Evolutionary conservation across 2,888 invertebrate species (phyloP).

Genomic region (Acanthosoma haemorrhoidale): DNA sequence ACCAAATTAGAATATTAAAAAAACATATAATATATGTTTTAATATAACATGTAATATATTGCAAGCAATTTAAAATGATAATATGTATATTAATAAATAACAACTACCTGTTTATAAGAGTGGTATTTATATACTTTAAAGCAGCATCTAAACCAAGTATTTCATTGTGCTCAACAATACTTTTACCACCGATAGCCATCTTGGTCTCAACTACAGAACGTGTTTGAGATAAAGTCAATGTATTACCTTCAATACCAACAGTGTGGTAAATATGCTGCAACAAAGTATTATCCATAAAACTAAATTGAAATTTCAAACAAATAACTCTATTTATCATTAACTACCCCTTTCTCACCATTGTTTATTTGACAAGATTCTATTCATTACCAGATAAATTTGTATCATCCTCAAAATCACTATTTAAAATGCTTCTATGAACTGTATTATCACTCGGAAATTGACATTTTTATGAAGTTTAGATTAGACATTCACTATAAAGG

Average conservation of each 20-base stretch:
- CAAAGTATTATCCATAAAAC: neutral
- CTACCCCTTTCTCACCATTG: neutral
- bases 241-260: conserved; percentile 95
- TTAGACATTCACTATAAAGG: too few species aligned
- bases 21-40: too few species aligned
- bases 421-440: too few species aligned
- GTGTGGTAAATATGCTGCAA: conserved; percentile 86
- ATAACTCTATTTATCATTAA: neutral
- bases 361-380: neutral
- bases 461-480: too few species aligned
- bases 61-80: too few species aligned
- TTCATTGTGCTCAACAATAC: conserved; percentile 94
- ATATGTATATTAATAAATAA: conserved; percentile 31
- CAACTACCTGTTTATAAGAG: conserved; percentile 59
- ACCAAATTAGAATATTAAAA: too few species aligned
- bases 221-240: conserved; percentile 88
- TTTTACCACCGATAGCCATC: conserved; percentile 80
- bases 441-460: too few species aligned
- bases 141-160: conserved; percentile 91
- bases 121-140: conserved; percentile 85
- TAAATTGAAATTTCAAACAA: neutral
- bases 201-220: conserved; percentile 86
- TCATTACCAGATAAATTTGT: neutral
- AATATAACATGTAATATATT: too few species aligned
- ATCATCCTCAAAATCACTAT: neutral